Base-by-base conservation (phyloP, 2,797 vertebrate species). In the Falco concolor region DNA sequence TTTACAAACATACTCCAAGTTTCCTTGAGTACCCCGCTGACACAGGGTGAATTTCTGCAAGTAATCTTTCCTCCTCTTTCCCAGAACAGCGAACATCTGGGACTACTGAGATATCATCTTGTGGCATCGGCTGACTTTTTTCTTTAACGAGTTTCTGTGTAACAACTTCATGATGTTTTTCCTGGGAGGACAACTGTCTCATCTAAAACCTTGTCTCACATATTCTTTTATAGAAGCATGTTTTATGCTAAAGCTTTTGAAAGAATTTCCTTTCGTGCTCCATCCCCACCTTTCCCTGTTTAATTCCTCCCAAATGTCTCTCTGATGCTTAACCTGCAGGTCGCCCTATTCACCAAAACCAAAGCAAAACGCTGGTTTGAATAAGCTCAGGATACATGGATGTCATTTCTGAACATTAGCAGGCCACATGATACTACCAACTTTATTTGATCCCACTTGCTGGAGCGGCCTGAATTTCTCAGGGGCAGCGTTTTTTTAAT, bases 141-240 rank as follows among this genome's bases (percentile, higher is more conserved):
- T 92, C 56, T 75, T 84, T 72, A 92, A 94, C 0, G 7, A 89
- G 69, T 90, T 89, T 96, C 67, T 95, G n/a, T 87, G 54, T 95
- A 96, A 96, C 84, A 89, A 38, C 44, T 96, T 95, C 88, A 92
- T 69, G 36, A 94, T 97, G 92, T 89, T 95, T 94, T 84, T 95
- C 89, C 81, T 92, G 69, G 65, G 92, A 96, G 84, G 68, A 87
- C 88, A 89, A 96, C 53, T 54, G 61, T 79, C 87, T 95, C 88
- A 87, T 92, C 75, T 89, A 80, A 96, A 96, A 77, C n/a, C 75
- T 90, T 61, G 57, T 72, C 72, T 87, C 60, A 11, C 57, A n/a
- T 93, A 87, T 84, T 92, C 40, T 65, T 87, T 92, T 81, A 83
- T 8, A 47, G 84, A 85, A 65, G 5, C 44, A 87, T 7, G 6